Percentiles rank a stretch among this genome's conserved stretches.
Conservation (phyloP, 2,797 vertebrate genomes). For the Poecile montanus region DNA sequence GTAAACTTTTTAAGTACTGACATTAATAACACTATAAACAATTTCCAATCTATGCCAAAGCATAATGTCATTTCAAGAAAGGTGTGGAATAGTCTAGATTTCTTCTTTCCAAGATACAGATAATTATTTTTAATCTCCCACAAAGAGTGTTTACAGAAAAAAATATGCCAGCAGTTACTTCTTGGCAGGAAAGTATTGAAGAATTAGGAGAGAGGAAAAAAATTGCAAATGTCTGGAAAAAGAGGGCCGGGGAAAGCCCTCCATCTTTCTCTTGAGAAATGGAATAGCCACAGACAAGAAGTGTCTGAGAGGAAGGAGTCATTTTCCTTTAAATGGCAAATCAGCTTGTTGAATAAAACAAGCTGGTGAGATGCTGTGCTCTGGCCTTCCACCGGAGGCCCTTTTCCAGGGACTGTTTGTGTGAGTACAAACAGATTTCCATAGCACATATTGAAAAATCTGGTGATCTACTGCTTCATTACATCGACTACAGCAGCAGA, state of each 20-base stretch:
- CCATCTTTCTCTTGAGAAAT: background rate
- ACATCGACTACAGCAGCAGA: fast-evolving
- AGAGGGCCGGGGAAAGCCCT: background rate
- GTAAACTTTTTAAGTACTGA: background rate
- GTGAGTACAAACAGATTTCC: background rate
- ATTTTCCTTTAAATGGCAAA: slow-evolving; percentile 25
- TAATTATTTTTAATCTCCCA: slow-evolving; percentile 38
- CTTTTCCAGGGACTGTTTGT: background rate
- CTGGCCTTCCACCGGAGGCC: background rate
- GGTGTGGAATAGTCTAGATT: background rate
- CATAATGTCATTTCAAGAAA: background rate
- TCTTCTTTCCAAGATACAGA: slow-evolving; percentile 16
- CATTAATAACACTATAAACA: background rate
- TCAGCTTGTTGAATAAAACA: slow-evolving; percentile 16
- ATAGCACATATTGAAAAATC: background rate
- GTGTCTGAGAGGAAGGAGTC: background rate
- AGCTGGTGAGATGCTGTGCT: background rate
- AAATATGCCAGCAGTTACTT: background rate
- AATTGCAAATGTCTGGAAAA: background rate
- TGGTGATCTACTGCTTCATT: background rate
- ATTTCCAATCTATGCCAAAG: background rate
- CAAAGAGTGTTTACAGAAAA: background rate
- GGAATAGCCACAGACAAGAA: background rate
- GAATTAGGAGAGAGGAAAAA: slow-evolving; percentile 4
- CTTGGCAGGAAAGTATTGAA: slow-evolving; percentile 32